Conservation (phyloP, 2,113 vertebrate species). For the Centrocercus urophasianus region DNA sequence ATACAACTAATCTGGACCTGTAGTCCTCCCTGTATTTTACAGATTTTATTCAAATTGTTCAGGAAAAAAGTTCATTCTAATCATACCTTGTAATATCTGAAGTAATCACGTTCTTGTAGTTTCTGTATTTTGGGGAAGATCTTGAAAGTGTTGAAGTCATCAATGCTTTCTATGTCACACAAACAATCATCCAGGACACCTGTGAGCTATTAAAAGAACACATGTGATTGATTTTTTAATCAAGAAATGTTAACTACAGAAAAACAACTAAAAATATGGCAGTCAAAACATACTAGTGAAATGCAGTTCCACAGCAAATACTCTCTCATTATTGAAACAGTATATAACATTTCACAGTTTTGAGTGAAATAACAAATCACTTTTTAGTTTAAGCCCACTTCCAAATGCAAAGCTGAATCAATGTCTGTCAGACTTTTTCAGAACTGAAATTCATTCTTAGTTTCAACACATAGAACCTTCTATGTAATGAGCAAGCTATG, state of each 20-base stretch:
- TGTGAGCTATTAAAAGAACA: slow-evolving; percentile 80
- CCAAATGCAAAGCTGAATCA: neutral
- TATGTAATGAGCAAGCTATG: neutral
- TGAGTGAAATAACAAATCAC: neutral
- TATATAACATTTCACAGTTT: neutral
- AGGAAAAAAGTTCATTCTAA: neutral
- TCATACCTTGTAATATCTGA: slow-evolving; percentile 95
- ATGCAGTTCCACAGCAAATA: neutral
- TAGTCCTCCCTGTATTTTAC: neutral
- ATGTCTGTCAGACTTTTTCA: neutral
- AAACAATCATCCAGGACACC: slow-evolving; percentile 97
- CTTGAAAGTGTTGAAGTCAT: slow-evolving; percentile 97
- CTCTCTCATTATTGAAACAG: neutral
- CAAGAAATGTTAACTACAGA: neutral
- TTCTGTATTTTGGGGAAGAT: slow-evolving; percentile 91
- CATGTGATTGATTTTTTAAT: neutral
- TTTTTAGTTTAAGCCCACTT: neutral
- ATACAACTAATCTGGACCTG: neutral
- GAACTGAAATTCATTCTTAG: neutral
- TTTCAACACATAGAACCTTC: neutral
- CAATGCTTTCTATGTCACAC: slow-evolving; percentile 96
- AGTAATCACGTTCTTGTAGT: slow-evolving; percentile 92
- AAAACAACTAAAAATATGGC: neutral
- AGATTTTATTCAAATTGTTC: neutral
- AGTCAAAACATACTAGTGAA: neutral